Percentiles rank a stretch among this genome's conserved stretches.
Evolutionary conservation across 1,140 invertebrate species (phyloP).

Genomic region (Acromyrmex charruanus): DNA sequence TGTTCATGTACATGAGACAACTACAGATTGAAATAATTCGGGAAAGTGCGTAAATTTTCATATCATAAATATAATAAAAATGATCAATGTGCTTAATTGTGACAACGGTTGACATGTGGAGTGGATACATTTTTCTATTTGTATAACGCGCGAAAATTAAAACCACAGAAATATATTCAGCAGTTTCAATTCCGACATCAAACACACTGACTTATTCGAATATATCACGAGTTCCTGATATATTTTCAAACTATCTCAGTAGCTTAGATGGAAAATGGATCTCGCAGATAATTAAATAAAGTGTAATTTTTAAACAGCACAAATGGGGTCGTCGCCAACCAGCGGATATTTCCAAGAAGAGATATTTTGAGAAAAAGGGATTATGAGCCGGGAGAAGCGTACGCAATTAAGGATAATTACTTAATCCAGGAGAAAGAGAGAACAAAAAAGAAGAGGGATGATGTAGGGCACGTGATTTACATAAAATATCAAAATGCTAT

Average conservation of each 20-base stretch:
- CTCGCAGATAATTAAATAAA: conserved; percentile 42
- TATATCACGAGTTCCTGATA: conserved; percentile 1
- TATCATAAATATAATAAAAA: not conserved
- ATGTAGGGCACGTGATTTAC: not conserved
- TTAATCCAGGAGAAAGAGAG: conserved; percentile 2
- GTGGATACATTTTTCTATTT: not conserved
- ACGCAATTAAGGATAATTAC: conserved; percentile 12
- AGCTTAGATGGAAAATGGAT: conserved; percentile 37
- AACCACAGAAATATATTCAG: conserved; percentile 1
- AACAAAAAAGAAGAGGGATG: not conserved
- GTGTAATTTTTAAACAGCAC: conserved; percentile 49
- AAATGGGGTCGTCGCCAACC: conserved; percentile 7
- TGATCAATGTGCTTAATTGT: not conserved
- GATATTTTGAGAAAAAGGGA: conserved; percentile 44
- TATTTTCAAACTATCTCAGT: conserved; percentile 19
- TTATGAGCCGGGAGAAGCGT: not conserved
- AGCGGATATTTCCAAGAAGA: conserved; percentile 27
- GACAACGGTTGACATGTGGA: not conserved
- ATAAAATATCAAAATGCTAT: not conserved
- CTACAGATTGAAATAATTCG: not conserved
- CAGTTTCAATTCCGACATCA: not conserved
- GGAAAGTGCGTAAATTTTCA: not conserved
- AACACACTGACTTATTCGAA: not conserved
- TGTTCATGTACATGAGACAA: not conserved
- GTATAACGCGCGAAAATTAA: not conserved